Conservation (phyloP, 2,113 vertebrate species). For the Stercorarius parasiticus region DNA sequence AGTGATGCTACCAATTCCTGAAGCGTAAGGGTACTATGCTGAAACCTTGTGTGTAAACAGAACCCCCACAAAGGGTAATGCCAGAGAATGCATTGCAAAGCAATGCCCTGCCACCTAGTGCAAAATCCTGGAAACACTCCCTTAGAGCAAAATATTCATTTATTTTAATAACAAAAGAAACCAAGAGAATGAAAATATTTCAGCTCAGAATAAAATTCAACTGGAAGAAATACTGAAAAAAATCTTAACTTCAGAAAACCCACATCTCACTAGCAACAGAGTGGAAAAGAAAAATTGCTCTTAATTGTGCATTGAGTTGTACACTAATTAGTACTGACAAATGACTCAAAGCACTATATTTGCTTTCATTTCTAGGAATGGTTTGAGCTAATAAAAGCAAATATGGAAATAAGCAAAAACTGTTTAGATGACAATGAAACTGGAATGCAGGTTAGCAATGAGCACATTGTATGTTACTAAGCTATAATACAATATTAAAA, state of each 20-base stretch:
- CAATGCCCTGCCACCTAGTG: conserved; percentile 32
- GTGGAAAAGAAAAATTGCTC: neutral
- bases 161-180: neutral
- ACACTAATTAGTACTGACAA: neutral
- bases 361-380: neutral
- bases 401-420: neutral
- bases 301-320: neutral
- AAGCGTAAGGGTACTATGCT: neutral
- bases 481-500: neutral
- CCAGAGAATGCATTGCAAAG: neutral
- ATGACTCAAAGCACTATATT: neutral
- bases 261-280: neutral
- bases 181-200: neutral
- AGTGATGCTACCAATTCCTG: neutral
- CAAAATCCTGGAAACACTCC: neutral
- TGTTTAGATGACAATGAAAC: neutral
- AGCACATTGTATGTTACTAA: neutral
- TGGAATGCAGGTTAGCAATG: neutral
- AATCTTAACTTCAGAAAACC: neutral
- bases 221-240: neutral
- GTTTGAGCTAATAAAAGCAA: neutral
- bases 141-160: neutral
- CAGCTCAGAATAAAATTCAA: neutral
- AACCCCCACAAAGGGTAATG: neutral
- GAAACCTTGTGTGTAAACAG: neutral